A percentile compares a stretch with the other conserved stretches of the same genome.
These are phyloP conservation scores for Dolichoris vasculosae DNA, from an alignment of 1,140 invertebrate genomes.

Conservation along the genomic window DNA sequence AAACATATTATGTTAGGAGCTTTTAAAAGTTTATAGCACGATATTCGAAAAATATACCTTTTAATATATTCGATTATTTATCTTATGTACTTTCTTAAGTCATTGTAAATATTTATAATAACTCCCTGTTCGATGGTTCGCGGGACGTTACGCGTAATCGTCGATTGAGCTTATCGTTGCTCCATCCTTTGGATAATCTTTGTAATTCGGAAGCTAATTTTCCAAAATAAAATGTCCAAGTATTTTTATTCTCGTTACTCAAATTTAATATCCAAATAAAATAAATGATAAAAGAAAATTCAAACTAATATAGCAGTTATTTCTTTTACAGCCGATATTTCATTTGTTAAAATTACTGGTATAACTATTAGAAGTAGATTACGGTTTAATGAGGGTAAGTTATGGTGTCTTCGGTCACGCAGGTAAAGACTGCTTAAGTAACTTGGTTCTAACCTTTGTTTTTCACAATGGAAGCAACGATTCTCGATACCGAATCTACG, in stretches of 20 bases:
- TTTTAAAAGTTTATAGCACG: slow-evolving; percentile 37
- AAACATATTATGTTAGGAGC: slow-evolving; percentile 47
- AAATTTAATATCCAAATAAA: slow-evolving; percentile 7
- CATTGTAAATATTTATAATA: slow-evolving; percentile 5
- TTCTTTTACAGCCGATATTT: slow-evolving; percentile 37
- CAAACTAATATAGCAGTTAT: slow-evolving; percentile 40
- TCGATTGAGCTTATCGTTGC: neutral
- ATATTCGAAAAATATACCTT: slow-evolving; percentile 32
- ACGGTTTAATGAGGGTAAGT: slow-evolving; percentile 44
- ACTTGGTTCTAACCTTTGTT: slow-evolving; percentile 24
- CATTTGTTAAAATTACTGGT: slow-evolving; percentile 45
- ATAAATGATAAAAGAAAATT: slow-evolving; percentile 25
- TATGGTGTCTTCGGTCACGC: slow-evolving; percentile 3
- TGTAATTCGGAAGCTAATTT: neutral
- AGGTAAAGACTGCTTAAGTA: slow-evolving; percentile 32
- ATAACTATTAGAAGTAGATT: slow-evolving; percentile 49
- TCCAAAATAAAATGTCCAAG: neutral
- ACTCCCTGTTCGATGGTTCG: neutral
- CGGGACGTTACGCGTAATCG: neutral
- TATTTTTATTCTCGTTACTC: neutral
- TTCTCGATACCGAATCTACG: neutral
- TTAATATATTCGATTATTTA: slow-evolving; percentile 19
- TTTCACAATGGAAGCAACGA: slow-evolving; percentile 31
- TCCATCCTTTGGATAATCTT: neutral
- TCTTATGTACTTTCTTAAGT: slow-evolving; percentile 2